Percentiles rank a stretch among this genome's conserved stretches.
Conservation (phyloP, 53 echinoderm and acorn worm species). For the Paracentrotus lividus region DNA sequence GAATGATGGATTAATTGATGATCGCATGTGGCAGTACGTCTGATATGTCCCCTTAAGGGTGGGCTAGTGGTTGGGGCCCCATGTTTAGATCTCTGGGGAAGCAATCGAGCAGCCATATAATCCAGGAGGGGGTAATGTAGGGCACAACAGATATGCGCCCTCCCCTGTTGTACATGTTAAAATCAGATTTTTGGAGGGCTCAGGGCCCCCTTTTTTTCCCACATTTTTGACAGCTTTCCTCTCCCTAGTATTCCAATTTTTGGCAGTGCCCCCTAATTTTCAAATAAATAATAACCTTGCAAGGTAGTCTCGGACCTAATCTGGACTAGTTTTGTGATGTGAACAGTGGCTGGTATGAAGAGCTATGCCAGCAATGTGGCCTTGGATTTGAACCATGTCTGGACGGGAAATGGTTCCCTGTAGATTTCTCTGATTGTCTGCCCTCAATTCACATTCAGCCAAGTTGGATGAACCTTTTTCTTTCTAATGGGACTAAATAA, state of each 20-base stretch:
- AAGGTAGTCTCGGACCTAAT: too few relatives aligned
- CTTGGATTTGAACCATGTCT: constrained; percentile 59
- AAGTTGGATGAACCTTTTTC: not conserved
- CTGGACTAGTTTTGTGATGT: too few relatives aligned
- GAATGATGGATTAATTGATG: constrained; percentile 46
- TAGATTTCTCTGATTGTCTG: constrained; percentile 2
- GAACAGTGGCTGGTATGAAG: not conserved
- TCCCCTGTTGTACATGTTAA: too few relatives aligned
- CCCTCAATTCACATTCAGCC: not conserved
- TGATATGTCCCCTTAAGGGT: constrained; percentile 11
- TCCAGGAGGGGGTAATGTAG: too few relatives aligned
- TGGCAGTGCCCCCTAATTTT: too few relatives aligned
- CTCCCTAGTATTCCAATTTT: too few relatives aligned
- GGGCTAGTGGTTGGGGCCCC: constrained; percentile 29
- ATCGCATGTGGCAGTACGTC: constrained; percentile 18
- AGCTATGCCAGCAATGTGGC: constrained; percentile 61
- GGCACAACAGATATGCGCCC: too few relatives aligned
- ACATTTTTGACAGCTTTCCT: too few relatives aligned
- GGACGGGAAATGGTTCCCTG: constrained; percentile 42
- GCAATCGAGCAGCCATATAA: not conserved
- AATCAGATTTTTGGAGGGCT: too few relatives aligned
- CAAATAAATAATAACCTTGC: too few relatives aligned
- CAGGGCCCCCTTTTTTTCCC: too few relatives aligned
- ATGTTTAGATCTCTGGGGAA: not conserved
- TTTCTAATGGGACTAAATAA: not conserved